Evolutionary conservation across 2,113 vertebrate genomes (phyloP), one percentile per base, ranked within the genome.

Genomic region (Dolichallabes microphthalmus): DNA sequence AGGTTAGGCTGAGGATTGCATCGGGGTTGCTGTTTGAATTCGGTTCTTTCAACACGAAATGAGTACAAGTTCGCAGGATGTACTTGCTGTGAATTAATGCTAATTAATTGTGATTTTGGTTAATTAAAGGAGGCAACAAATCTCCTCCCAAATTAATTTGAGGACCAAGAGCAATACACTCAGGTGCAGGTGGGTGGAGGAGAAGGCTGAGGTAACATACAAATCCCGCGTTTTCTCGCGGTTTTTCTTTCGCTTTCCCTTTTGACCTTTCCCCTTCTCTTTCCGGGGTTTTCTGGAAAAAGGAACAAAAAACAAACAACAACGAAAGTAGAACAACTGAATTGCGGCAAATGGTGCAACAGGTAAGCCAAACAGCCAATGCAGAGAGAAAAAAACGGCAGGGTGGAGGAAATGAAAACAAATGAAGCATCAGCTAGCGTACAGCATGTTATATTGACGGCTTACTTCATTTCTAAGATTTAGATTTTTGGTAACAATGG

Each of bases 221-320:
- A 95, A 95, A 94, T 96, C 96, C 90, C 90, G 94, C 93, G 93
- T 95, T 96, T 96, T 97, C 95, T 97, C 96, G 89, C 95, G 95
- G 94, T 95, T 96, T 98, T 97, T 97, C 96, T 98, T 98, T 97
- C 96, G 96, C 94, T 98, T 98, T 97, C 96, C 95, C 95, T 98
- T 98, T 96, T 95, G 97, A 95, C 96, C 96, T 96, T 97, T 97
- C 87, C 95, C 96, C 94, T 95, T 97, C 95, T 95, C 96, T 96
- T 94, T 96, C 93, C 96, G 94, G 95, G 95, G 94, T 96, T 97
- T 97, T 98, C 97, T 99, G 97, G 93, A 97, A 97, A 93, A 96
- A 66, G 80, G 84, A 88, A 73, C 77, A 71, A 76, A 64, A 39
- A 82, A 60, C 25, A 73, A 82, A 71, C 19, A 85, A 85, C 73